Evolutionary conservation across 2,113 vertebrate species (phyloP).

Genomic region (Percopsis transmontana): DNA sequence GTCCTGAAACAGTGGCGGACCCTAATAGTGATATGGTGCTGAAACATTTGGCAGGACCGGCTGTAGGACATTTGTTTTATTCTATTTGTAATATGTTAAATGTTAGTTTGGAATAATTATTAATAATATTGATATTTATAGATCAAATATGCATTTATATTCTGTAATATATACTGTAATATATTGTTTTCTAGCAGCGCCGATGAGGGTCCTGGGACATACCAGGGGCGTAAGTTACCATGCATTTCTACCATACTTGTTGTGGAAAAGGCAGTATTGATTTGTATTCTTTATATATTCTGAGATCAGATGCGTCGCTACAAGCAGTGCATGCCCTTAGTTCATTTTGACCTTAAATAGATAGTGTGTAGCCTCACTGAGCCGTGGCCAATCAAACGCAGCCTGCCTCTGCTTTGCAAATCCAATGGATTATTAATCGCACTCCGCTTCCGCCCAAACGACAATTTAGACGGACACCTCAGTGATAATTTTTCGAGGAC

Average conservation of each 20-base stretch:
- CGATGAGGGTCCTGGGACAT: too few relatives aligned
- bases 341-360: neutral
- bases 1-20: constrained; percentile 30
- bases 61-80: too few relatives aligned
- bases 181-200: too few relatives aligned
- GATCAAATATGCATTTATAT: too few relatives aligned
- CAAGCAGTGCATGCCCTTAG: constrained; percentile 18
- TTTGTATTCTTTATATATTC: neutral
- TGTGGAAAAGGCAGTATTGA: too few relatives aligned
- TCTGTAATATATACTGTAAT: too few relatives aligned
- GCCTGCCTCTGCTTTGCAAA: constrained; percentile 31
- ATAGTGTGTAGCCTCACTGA: constrained; percentile 10
- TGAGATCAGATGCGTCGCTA: constrained; percentile 10
- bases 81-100: too few relatives aligned
- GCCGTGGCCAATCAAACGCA: constrained; percentile 17
- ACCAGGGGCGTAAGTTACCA: too few relatives aligned
- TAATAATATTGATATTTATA: too few relatives aligned
- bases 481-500: constrained; percentile 37
- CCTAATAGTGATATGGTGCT: constrained; percentile 23
- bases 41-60: neutral
- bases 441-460: constrained; percentile 43
- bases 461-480: constrained; percentile 46
- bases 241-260: too few relatives aligned
- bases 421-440: constrained; percentile 67
- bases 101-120: too few relatives aligned